A percentile compares a stretch with the other conserved stretches of the same genome.
phyloP scores from a whole-genome alignment of 2,113 vertebrate genomes.

The Cynocephalus volans region DNA sequence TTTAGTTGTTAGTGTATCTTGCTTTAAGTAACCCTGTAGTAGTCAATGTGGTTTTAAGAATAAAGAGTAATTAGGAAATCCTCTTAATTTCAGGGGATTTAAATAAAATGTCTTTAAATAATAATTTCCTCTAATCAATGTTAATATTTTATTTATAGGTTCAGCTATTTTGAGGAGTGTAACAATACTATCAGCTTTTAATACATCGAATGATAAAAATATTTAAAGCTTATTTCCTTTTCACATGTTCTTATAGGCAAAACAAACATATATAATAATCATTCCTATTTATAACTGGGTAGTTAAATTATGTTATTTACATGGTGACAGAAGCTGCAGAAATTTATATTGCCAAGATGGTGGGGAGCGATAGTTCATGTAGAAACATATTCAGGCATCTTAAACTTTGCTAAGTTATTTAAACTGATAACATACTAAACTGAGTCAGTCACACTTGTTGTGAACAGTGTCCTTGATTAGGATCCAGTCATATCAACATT shows the following conservation, averaged over 20 bases:
- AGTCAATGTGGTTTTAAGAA: slow-evolving; percentile 41
- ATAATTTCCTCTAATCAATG: slow-evolving; percentile 46
- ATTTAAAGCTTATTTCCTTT: slow-evolving; percentile 60
- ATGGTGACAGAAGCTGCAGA: slow-evolving; percentile 58
- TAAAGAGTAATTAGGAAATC: slow-evolving; percentile 51
- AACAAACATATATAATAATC: slow-evolving; percentile 50
- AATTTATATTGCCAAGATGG: slow-evolving; percentile 63
- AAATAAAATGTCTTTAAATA: slow-evolving; percentile 65
- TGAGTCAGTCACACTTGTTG: slow-evolving; percentile 56
- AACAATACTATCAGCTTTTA: slow-evolving; percentile 52
- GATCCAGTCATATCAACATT: slow-evolving; percentile 49
- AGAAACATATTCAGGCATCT: slow-evolving; percentile 31
- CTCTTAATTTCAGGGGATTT: slow-evolving; percentile 42
- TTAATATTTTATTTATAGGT: slow-evolving; percentile 49
- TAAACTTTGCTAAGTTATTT: slow-evolving; percentile 71
- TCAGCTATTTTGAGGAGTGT: slow-evolving; percentile 37
- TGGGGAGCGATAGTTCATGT: background rate
- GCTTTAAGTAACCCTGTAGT: slow-evolving; percentile 3
- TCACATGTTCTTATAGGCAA: slow-evolving; percentile 53
- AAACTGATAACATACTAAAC: slow-evolving; percentile 35
- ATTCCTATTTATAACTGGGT: slow-evolving; percentile 53
- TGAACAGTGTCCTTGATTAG: background rate
- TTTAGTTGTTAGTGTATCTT: slow-evolving; percentile 47
- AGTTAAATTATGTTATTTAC: slow-evolving; percentile 61
- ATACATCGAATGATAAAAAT: slow-evolving; percentile 53